phyloP scores from a whole-genome alignment of 2,888 invertebrate species.

The Nesidiocoris tenuis region DNA sequence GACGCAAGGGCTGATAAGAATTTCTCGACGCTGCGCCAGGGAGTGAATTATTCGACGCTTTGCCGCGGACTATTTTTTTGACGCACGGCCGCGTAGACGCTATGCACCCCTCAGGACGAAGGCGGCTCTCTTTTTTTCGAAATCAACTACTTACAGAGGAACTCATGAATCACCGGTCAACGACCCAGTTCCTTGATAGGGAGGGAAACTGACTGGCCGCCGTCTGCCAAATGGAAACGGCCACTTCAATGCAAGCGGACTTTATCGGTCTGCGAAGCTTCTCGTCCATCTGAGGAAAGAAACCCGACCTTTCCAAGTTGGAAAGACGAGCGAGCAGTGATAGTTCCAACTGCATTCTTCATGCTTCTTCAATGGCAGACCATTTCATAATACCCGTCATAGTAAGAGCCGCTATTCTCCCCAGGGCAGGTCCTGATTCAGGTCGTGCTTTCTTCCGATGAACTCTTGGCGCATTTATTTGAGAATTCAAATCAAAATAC shows the following conservation, averaged over 20 bases:
- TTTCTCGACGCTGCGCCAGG: too few relatives aligned
- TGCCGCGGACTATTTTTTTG: too few relatives aligned
- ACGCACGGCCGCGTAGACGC: too few relatives aligned
- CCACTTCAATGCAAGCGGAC: conserved; percentile 1
- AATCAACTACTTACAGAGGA: conserved; percentile 6
- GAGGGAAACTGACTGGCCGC: conserved; percentile 11
- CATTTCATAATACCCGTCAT: conserved; percentile 27
- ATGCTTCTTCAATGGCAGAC: neutral
- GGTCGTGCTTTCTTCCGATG: neutral
- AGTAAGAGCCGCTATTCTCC: conserved; percentile 13
- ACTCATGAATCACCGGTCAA: conserved; percentile 29
- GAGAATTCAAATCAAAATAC: too few relatives aligned
- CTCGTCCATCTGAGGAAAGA: conserved; percentile 25
- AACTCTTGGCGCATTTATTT: too few relatives aligned
- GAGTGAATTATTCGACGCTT: too few relatives aligned
- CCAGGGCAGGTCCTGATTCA: neutral
- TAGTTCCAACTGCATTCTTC: conserved; percentile 31
- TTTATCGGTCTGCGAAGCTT: conserved; percentile 11
- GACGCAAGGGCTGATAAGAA: too few relatives aligned
- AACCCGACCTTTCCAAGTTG: neutral
- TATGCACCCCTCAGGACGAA: too few relatives aligned
- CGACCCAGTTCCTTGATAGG: conserved; percentile 25
- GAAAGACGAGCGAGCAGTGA: neutral
- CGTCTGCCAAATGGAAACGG: conserved; percentile 6
- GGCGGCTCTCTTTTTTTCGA: conserved; percentile 29